Conservation (phyloP, 2,797 vertebrate genomes). For the Pelochelys cantorii region DNA sequence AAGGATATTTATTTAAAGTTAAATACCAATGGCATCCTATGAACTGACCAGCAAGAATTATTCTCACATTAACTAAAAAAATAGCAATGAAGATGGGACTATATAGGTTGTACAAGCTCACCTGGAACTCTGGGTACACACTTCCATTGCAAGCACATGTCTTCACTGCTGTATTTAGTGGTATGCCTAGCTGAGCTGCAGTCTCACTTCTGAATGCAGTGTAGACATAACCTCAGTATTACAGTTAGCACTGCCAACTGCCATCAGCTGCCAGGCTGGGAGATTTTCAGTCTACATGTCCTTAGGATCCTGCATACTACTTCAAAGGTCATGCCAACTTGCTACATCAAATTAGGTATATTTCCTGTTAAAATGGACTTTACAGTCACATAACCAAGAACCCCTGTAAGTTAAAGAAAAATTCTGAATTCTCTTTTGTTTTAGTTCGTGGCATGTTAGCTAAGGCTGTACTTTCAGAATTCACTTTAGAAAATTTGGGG, state of each 20-base stretch:
- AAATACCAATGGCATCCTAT: neutral
- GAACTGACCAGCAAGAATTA: fast-evolving
- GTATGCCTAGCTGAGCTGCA: neutral
- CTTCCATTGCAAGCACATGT: neutral
- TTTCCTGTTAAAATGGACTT: fast-evolving
- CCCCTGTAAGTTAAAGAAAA: neutral
- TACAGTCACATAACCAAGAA: fast-evolving
- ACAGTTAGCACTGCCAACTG: fast-evolving
- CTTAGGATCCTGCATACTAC: neutral
- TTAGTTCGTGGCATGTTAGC: neutral
- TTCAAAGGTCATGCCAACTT: fast-evolving
- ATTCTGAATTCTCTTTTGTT: neutral
- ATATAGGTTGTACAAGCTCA: neutral
- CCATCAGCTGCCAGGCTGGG: neutral
- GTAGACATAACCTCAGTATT: neutral
- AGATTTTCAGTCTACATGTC: neutral
- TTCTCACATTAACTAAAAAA: neutral
- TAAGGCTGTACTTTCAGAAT: neutral
- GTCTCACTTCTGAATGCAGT: neutral
- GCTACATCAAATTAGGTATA: neutral
- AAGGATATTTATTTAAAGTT: fast-evolving
- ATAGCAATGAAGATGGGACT: neutral
- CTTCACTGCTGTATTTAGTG: neutral
- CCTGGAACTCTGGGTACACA: neutral
- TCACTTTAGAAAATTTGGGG: neutral